phyloP scores from a whole-genome alignment of 2,888 invertebrate genomes.

The Diaperis boleti region DNA sequence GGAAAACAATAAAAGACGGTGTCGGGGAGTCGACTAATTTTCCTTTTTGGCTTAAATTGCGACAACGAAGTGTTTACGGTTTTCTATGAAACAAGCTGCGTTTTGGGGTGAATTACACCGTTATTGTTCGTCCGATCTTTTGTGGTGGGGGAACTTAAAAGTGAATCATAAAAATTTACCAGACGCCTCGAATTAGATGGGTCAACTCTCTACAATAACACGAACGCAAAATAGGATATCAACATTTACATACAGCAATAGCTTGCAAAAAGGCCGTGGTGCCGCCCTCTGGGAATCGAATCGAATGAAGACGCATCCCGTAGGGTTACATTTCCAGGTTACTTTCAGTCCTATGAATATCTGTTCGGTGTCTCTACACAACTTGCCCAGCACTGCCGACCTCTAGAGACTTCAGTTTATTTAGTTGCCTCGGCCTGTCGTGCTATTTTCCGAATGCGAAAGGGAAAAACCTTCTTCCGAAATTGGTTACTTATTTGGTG shows the following conservation, averaged over 20 bases:
- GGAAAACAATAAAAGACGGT: too few species aligned
- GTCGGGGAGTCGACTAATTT: too few species aligned
- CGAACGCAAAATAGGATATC: constrained; percentile 36
- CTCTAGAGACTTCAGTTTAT: constrained; percentile 55
- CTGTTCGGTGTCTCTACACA: constrained; percentile 50
- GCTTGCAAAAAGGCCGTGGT: constrained; percentile 51
- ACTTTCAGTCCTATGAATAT: constrained; percentile 57
- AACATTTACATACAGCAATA: constrained; percentile 53
- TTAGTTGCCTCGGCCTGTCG: constrained; percentile 48
- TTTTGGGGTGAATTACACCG: too few species aligned
- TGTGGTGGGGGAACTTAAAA: too few species aligned
- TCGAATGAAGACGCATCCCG: constrained; percentile 56
- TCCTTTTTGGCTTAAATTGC: too few species aligned
- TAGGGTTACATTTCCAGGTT: constrained; percentile 55
- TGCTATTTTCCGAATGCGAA: constrained; percentile 42
- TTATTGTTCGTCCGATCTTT: too few species aligned
- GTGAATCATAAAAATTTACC: too few species aligned
- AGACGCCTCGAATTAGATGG: too few species aligned
- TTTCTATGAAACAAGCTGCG: too few species aligned
- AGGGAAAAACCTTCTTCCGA: constrained; percentile 34
- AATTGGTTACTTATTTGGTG: constrained; percentile 40
- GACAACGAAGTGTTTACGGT: too few species aligned
- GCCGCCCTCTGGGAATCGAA: constrained; percentile 52
- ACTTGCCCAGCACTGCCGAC: constrained; percentile 48
- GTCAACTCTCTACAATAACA: constrained; percentile 34